These are phyloP conservation scores for Pecten maximus DNA, from an alignment of 2,888 invertebrate species.

Conservation along the genomic window DNA sequence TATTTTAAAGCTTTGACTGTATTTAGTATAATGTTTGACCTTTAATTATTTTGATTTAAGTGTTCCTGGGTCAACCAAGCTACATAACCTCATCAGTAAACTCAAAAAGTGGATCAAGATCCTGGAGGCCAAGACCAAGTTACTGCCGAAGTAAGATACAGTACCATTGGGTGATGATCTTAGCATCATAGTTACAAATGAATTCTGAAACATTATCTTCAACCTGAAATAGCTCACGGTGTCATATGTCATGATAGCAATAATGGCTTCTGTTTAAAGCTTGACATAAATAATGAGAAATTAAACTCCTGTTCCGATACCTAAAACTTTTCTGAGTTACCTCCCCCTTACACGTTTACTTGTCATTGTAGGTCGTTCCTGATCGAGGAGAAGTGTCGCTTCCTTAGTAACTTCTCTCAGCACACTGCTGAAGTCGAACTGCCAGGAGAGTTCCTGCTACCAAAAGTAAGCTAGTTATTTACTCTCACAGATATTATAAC, in stretches of 20 bases:
- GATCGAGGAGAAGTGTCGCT: constrained; percentile 97
- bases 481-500: too few species aligned
- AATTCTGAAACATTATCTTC: too few species aligned
- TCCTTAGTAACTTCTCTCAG: constrained; percentile 96
- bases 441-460: constrained; percentile 95
- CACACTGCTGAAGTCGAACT: constrained; percentile 98
- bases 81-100: constrained; percentile 96
- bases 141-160: constrained; percentile 91
- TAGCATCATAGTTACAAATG: too few species aligned
- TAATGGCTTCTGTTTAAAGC: too few species aligned
- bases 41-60: constrained; percentile 61
- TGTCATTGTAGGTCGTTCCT: constrained; percentile 90
- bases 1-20: too few species aligned
- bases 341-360: too few species aligned
- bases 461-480: constrained; percentile 86
- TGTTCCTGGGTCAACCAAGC: constrained; percentile 91
- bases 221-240: too few species aligned
- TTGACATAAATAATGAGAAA: too few species aligned
- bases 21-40: too few species aligned
- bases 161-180: not conserved
- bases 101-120: constrained; percentile 98
- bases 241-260: too few species aligned
- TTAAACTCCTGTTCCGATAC: too few species aligned
- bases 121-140: constrained; percentile 95
- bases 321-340: not conserved